Percentiles rank a stretch among this genome's conserved stretches.
Conservation (phyloP, 2,888 invertebrate species). For the Amphimallon solstitiale region DNA sequence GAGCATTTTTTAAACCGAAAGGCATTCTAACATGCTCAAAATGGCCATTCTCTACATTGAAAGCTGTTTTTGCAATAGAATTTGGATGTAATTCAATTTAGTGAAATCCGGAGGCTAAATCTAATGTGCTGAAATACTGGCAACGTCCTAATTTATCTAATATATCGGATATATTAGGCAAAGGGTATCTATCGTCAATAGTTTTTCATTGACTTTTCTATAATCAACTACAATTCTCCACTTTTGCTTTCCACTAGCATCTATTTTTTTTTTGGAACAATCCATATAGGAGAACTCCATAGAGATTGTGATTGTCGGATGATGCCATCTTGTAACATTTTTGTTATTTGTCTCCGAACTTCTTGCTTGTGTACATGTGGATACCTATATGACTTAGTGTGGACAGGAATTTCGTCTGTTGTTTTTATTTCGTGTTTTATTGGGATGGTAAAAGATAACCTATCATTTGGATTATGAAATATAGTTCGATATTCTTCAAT, state of each 20-base stretch:
- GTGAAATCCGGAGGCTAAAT: conserved; percentile 53
- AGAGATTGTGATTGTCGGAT: conserved; percentile 44
- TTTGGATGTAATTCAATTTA: conserved; percentile 51
- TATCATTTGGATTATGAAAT: too few relatives aligned
- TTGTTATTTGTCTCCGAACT: conserved; percentile 44
- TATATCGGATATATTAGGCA: conserved; percentile 48
- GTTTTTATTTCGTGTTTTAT: conserved; percentile 46
- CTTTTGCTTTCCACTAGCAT: too few relatives aligned
- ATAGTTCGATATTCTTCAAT: too few relatives aligned
- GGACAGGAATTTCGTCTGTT: conserved; percentile 41
- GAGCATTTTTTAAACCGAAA: conserved; percentile 50
- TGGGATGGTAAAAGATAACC: conserved; percentile 44
- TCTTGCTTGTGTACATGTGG: conserved; percentile 48
- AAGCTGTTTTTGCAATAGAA: conserved; percentile 52
- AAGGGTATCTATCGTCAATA: conserved; percentile 49
- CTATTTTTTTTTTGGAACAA: too few relatives aligned
- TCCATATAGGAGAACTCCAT: too few relatives aligned
- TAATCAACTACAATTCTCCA: conserved; percentile 47
- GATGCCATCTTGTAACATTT: conserved; percentile 45
- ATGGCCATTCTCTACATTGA: conserved; percentile 48
- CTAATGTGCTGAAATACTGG: conserved; percentile 52
- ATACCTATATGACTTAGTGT: conserved; percentile 47
- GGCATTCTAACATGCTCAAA: conserved; percentile 48
- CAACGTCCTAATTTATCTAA: conserved; percentile 52
- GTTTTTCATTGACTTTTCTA: conserved; percentile 49